Conservation (phyloP, 2,797 vertebrate species). For the Cottoperca gobio region DNA sequence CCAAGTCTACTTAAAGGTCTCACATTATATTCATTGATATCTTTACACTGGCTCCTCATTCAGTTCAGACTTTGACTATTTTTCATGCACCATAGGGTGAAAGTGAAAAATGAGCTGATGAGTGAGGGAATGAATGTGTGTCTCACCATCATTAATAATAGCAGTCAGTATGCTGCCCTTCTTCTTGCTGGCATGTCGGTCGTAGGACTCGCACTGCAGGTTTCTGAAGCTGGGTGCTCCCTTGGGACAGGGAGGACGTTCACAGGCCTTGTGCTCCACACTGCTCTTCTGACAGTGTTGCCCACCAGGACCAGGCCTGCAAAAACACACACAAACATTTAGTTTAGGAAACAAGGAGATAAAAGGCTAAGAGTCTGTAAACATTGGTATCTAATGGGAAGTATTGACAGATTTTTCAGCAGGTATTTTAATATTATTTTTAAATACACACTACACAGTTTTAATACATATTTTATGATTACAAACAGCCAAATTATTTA, state of each 20-base stretch:
- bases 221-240: conserved; percentile 93
- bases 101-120: too few species aligned
- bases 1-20: too few species aligned
- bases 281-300: conserved; percentile 89
- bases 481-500: too few species aligned
- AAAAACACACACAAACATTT: neutral
- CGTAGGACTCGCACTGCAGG: conserved; percentile 93
- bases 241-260: conserved; percentile 91
- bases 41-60: too few species aligned
- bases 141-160: conserved; percentile 91
- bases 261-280: conserved; percentile 94
- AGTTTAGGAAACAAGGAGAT: neutral
- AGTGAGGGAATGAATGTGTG: too few species aligned
- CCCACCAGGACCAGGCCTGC: conserved; percentile 92
- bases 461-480: too few species aligned
- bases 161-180: conserved; percentile 88
- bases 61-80: too few species aligned
- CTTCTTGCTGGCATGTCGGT: conserved; percentile 88
- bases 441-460: too few species aligned
- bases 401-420: neutral
- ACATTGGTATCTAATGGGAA: neutral
- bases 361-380: neutral
- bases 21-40: too few species aligned
- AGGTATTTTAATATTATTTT: too few species aligned
- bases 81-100: too few species aligned